phyloP scores from a whole-genome alignment of 2,888 invertebrate genomes.

The Orchesella flavescens region DNA sequence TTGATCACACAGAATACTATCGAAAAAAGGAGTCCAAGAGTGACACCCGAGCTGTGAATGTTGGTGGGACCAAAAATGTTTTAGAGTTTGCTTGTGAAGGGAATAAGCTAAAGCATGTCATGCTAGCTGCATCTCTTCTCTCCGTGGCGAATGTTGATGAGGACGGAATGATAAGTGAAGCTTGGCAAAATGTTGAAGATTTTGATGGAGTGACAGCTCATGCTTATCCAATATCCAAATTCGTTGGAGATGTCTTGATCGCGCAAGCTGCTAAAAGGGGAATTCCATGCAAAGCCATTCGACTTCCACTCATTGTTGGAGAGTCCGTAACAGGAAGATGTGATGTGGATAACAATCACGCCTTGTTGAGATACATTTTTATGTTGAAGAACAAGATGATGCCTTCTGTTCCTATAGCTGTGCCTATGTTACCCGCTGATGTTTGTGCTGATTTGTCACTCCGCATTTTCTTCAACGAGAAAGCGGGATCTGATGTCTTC shows the following conservation, averaged over 20 bases:
- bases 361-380: slow-evolving; percentile 34
- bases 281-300: slow-evolving; percentile 22
- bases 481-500: slow-evolving; percentile 15
- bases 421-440: slow-evolving; percentile 14
- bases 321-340: slow-evolving; percentile 25
- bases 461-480: slow-evolving; percentile 1
- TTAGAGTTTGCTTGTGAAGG: slow-evolving; percentile 8
- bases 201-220: slow-evolving; percentile 40
- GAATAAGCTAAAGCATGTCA: slow-evolving; percentile 12
- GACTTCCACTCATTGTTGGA: slow-evolving; percentile 23
- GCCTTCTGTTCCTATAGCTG: slow-evolving; percentile 14
- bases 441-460: not conserved
- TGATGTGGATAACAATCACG: slow-evolving; percentile 31
- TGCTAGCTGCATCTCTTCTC: slow-evolving; percentile 17
- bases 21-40: not conserved
- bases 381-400: slow-evolving; percentile 30
- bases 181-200: slow-evolving; percentile 37
- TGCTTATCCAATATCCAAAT: slow-evolving; percentile 38
- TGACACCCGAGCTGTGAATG: slow-evolving; percentile 29
- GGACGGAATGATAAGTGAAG: slow-evolving; percentile 17
- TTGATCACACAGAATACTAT: slow-evolving; percentile 36
- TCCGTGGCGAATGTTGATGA: slow-evolving; percentile 13
- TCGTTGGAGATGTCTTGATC: slow-evolving; percentile 20
- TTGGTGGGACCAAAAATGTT: slow-evolving; percentile 38
- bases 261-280: slow-evolving; percentile 20